These are phyloP conservation scores for Cryptophagus acutangulus DNA, from an alignment of 2,888 invertebrate species.

Conservation along the genomic window DNA sequence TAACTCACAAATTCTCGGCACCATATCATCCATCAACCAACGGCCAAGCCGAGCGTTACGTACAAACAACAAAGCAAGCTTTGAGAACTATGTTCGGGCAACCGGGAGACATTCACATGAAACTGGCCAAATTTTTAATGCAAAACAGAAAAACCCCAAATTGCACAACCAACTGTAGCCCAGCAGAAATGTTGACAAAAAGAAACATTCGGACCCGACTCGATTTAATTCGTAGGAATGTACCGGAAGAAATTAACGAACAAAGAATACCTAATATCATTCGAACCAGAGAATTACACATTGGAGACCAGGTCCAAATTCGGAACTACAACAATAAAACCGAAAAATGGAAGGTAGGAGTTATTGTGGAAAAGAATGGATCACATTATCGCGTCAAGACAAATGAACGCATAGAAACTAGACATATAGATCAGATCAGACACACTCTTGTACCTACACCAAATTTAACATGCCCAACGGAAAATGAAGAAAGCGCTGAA, in stretches of 20 bases:
- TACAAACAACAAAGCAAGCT: background rate
- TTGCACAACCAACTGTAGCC: too few relatives aligned
- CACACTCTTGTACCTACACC: too few relatives aligned
- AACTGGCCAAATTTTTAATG: background rate
- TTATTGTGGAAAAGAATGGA: too few relatives aligned
- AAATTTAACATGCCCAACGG: too few relatives aligned
- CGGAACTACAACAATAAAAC: background rate
- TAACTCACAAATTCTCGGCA: background rate
- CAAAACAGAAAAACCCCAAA: too few relatives aligned
- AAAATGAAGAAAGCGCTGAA: too few relatives aligned
- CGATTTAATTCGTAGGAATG: background rate
- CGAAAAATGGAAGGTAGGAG: background rate
- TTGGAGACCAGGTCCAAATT: background rate
- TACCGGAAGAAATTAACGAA: background rate
- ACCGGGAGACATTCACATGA: background rate
- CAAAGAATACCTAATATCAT: background rate
- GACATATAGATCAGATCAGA: too few relatives aligned
- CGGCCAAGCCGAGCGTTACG: background rate
- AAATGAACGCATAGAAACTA: too few relatives aligned
- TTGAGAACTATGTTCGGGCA: background rate
- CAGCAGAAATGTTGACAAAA: background rate
- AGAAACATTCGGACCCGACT: background rate
- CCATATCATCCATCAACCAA: background rate
- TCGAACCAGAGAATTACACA: background rate
- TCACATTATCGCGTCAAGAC: too few relatives aligned